Conservation (phyloP, 2,797 vertebrate genomes). For the Danio jaintianensis region DNA sequence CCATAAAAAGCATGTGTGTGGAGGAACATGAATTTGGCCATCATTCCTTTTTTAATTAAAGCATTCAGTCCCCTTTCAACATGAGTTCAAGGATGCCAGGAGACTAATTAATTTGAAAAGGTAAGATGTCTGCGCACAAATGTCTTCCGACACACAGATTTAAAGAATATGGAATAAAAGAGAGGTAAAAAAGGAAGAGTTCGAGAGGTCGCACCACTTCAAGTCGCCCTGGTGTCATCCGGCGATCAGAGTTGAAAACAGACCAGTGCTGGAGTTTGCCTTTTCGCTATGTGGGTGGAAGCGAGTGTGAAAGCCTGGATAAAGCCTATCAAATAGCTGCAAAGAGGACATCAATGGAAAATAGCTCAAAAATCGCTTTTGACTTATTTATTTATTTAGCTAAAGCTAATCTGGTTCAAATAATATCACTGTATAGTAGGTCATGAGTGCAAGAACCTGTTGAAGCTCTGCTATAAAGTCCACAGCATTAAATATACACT, state of each 20-base stretch:
- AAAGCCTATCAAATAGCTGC: slow-evolving; percentile 10
- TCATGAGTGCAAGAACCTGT: too few relatives aligned
- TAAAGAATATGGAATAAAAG: slow-evolving; percentile 37
- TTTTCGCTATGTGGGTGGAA: slow-evolving; percentile 11
- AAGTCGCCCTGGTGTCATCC: slow-evolving; percentile 46
- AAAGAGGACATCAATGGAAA: slow-evolving; percentile 33
- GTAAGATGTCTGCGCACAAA: slow-evolving; percentile 57
- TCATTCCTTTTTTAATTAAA: slow-evolving; percentile 63
- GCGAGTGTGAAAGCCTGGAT: neutral
- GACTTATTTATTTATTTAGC: neutral
- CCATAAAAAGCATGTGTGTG: slow-evolving; percentile 33
- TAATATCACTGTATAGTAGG: neutral
- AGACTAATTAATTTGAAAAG: slow-evolving; percentile 61
- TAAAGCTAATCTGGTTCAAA: neutral
- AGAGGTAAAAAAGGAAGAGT: slow-evolving; percentile 33
- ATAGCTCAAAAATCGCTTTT: neutral
- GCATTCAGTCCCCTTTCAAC: slow-evolving; percentile 49
- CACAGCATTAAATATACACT: neutral
- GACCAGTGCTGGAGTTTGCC: slow-evolving; percentile 29
- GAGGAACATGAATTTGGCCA: slow-evolving; percentile 53
- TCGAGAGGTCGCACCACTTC: slow-evolving; percentile 30
- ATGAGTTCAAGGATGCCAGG: slow-evolving; percentile 53
- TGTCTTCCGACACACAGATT: slow-evolving; percentile 49
- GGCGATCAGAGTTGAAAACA: slow-evolving; percentile 52
- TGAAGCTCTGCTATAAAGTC: neutral